These are phyloP conservation scores for Anisognathus igniventris DNA, from an alignment of 2,797 vertebrate species.

Conservation along the genomic window DNA sequence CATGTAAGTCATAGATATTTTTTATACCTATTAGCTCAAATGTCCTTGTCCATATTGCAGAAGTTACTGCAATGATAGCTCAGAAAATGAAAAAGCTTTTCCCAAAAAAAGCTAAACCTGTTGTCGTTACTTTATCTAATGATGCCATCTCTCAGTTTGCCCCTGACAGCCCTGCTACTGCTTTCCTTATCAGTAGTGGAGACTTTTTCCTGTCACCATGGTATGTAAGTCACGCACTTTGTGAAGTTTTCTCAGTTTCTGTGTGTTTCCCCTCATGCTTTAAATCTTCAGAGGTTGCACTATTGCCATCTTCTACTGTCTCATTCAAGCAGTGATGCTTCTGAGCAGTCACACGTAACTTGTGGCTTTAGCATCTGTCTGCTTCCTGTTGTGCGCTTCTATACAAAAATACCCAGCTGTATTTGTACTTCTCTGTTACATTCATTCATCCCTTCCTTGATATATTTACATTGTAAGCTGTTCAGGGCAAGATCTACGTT, in stretches of 20 bases:
- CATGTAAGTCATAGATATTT: neutral
- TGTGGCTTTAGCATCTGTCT: neutral
- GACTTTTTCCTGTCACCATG: neutral
- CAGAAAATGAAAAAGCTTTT: neutral
- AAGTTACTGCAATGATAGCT: neutral
- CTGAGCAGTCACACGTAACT: neutral
- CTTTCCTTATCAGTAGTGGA: neutral
- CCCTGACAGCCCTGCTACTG: fast-evolving
- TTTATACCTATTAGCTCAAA: neutral
- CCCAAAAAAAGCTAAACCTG: neutral
- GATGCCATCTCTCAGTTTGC: neutral
- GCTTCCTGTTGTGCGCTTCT: neutral
- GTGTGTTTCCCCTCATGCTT: neutral
- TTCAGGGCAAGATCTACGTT: neutral
- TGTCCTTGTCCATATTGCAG: neutral
- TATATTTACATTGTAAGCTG: neutral
- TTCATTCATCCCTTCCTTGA: neutral
- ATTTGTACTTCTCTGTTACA: neutral
- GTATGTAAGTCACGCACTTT: neutral
- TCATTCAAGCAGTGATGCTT: neutral
- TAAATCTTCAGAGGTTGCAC: fast-evolving
- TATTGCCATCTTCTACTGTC: neutral
- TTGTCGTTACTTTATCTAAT: neutral
- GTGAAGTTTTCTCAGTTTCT: neutral
- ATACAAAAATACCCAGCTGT: neutral